Conservation (phyloP, 2,113 vertebrate genomes). For the Podilymbus podiceps region DNA sequence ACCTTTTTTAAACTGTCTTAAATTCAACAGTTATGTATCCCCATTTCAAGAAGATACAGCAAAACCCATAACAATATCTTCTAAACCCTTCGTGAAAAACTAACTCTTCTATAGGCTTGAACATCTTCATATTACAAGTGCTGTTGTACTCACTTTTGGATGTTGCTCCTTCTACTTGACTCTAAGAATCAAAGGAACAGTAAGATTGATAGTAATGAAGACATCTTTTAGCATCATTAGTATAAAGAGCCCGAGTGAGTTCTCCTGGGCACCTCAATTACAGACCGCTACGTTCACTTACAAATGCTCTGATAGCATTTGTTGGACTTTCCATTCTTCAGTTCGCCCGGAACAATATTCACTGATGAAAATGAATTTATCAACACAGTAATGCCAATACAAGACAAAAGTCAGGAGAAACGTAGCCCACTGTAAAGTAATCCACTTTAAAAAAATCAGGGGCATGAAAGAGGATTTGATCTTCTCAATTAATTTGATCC, state of each 20-base stretch:
- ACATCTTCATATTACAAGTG: neutral
- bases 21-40: neutral
- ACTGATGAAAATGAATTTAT: neutral
- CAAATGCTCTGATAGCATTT: neutral
- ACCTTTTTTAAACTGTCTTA: neutral
- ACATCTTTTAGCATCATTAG: neutral
- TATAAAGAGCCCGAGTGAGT: neutral
- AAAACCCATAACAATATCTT: neutral
- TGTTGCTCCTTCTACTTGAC: neutral
- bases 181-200: slow-evolving; percentile 25
- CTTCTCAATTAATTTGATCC: neutral
- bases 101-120: neutral
- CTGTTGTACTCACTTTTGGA: slow-evolving; percentile 7
- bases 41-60: neutral
- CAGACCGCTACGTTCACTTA: neutral
- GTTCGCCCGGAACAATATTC: neutral
- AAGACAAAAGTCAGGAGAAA: neutral
- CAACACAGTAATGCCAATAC: neutral
- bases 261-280: neutral
- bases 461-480: neutral
- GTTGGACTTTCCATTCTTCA: neutral
- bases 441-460: neutral
- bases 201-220: neutral
- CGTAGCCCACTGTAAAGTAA: neutral
- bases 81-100: neutral